Base-by-base conservation (phyloP, 2,888 invertebrate species). In the Odiellus spinosus region DNA sequence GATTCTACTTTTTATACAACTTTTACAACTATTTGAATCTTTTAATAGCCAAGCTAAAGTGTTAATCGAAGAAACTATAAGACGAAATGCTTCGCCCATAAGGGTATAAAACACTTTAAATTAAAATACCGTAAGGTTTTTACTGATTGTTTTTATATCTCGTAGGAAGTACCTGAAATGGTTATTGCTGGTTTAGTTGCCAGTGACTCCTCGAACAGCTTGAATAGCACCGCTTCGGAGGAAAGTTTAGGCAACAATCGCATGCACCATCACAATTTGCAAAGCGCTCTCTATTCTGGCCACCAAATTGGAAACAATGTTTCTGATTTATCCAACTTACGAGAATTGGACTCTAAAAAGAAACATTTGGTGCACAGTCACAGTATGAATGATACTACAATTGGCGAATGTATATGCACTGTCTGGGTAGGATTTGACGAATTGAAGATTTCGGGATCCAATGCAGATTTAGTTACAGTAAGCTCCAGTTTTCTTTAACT, bases 41-140 rank as follows among this genome's bases (percentile, higher is more conserved):
- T 4, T 6, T 26, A 26, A 26, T 59, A 87, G 87, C 62, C 81
- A 84, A 66, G 91, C 91, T 38, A 88, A 88, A 67, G 82, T 84
- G 65, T 71, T 91, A 64, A 91, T 93, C 63, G 90, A 88, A 65
- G 90, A 91, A 64, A 91, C 91, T 55, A 93, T 93, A 61, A 77
- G 86, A 55, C 78, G 90, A 63, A 93, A 93, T 72, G 87, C 88
- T 58, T 91, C 90, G 44, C 88, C 90, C 45, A 82, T 87, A 58
- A 54, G 65, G 47, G 58, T 55, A 47, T 26, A 26, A 4, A 26
- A 26, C 8, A 6, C 8, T 6, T 26, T 26, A 26, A n/a, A n/a
- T n/a, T n/a, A n/a, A n/a, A n/a, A n/a, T n/a, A n/a, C n/a, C n/a
- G n/a, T n/a, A n/a, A n/a, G n/a, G n/a, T n/a, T n/a, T n/a, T n/a